phyloP scores from a whole-genome alignment of 2,797 vertebrate species.

The Rhodeus uyekii region DNA sequence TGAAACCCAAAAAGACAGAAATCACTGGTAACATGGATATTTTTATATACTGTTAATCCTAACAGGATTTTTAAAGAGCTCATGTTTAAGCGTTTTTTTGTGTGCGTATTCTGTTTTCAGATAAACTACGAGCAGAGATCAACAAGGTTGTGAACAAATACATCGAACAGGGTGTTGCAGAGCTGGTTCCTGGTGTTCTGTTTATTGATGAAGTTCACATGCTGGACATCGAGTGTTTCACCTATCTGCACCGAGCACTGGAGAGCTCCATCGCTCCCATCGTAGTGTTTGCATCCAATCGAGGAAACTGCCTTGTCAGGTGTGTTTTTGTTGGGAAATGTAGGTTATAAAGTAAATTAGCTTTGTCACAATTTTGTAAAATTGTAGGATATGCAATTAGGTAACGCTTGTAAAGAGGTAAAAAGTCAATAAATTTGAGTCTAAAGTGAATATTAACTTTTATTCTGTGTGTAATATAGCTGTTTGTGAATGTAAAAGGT shows the following conservation, averaged over 20 bases:
- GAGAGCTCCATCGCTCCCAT: conserved; percentile 97
- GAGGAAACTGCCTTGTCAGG: conserved; percentile 96
- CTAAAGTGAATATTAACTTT: not conserved
- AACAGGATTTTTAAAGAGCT: not conserved
- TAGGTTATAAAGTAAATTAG: not conserved
- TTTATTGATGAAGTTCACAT: conserved; percentile 99
- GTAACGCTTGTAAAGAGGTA: not conserved
- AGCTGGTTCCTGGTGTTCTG: conserved; percentile 94
- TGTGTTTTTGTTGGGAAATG: conserved; percentile 53
- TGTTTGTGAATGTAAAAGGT: too few relatives aligned
- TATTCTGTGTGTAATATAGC: too few relatives aligned
- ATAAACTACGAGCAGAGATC: conserved; percentile 95
- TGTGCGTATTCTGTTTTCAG: conserved; percentile 66
- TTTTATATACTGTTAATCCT: not conserved
- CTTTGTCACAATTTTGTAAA: not conserved
- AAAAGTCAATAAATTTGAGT: not conserved
- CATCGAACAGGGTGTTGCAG: conserved; percentile 96
- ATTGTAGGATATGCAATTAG: not conserved
- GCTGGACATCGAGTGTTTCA: conserved; percentile 99
- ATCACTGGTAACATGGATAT: conserved; percentile 85
- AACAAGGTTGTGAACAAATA: conserved; percentile 99
- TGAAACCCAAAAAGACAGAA: conserved; percentile 99
- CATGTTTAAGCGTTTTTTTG: not conserved
- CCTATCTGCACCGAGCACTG: conserved; percentile 93
- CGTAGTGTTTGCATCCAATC: conserved; percentile 96